Conservation (phyloP, 2,797 vertebrate species). For the Carcharodon carcharias region DNA sequence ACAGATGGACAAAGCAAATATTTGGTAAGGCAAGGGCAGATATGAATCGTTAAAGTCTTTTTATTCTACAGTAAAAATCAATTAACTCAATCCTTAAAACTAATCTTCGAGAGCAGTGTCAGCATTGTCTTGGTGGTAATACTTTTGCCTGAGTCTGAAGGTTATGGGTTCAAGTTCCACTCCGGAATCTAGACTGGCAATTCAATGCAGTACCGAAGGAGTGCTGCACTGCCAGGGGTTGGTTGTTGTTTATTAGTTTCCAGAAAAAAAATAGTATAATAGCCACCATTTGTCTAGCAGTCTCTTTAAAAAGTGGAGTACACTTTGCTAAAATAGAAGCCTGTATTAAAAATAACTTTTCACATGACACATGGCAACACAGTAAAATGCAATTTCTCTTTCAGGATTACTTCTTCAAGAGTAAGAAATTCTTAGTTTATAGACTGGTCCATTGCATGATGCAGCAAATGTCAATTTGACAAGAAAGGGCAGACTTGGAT, state of each 20-base stretch:
- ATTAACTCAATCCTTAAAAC: background rate
- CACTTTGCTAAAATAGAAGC: background rate
- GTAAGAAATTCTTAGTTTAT: background rate
- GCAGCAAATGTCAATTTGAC: background rate
- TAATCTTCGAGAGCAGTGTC: background rate
- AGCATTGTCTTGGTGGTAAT: background rate
- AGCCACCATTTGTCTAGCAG: background rate
- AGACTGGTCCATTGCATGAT: background rate
- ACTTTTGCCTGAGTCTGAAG: background rate
- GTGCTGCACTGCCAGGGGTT: background rate
- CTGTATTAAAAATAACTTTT: background rate
- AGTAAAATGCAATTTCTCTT: background rate
- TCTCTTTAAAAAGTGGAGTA: background rate
- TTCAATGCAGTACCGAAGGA: background rate
- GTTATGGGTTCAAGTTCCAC: background rate
- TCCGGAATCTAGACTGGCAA: too few relatives aligned
- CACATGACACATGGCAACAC: background rate
- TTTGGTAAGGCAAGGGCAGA: background rate
- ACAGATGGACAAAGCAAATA: background rate
- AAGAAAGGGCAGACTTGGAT: background rate
- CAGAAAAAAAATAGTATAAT: background rate
- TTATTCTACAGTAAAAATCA: background rate
- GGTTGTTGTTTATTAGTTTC: background rate
- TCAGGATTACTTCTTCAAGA: background rate
- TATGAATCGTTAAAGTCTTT: background rate